Percentiles rank a stretch among this genome's conserved stretches.
Evolutionary conservation across 1,140 invertebrate species (phyloP).

Genomic region (Temnothorax curvispinosus): DNA sequence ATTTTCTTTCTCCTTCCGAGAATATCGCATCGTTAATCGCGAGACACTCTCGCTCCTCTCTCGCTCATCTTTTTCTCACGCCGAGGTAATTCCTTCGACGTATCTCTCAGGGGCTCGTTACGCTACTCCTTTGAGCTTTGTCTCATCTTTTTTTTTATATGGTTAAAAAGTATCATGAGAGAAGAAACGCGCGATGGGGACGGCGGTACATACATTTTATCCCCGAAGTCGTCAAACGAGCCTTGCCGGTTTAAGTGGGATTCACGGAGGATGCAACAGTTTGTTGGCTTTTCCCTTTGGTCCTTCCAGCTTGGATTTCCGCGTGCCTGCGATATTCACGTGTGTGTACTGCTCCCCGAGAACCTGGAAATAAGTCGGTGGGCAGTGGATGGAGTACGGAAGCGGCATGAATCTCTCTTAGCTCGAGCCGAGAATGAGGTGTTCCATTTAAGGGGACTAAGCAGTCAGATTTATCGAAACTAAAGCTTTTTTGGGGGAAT

Average conservation of each 20-base stretch:
- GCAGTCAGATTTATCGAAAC: no score
- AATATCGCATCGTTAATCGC: not conserved
- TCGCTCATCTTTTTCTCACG: not conserved
- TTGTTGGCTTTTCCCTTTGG: conserved; percentile 58
- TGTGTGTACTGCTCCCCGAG: not conserved
- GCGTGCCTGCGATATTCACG: conserved; percentile 23
- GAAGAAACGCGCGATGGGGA: not conserved
- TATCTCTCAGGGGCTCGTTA: not conserved
- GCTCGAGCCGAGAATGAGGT: not conserved
- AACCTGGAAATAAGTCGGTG: not conserved
- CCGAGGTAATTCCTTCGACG: not conserved
- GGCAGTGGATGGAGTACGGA: not conserved
- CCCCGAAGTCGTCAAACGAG: not conserved
- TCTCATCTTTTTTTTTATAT: not conserved
- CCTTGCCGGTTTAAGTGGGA: conserved; percentile 23
- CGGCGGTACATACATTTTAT: not conserved
- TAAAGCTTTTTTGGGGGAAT: no score
- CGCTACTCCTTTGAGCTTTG: not conserved
- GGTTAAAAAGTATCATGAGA: not conserved
- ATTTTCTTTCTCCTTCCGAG: not conserved
- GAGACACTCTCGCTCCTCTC: not conserved
- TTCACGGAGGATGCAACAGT: conserved; percentile 62
- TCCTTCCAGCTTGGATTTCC: conserved; percentile 34
- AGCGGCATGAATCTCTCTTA: conserved; percentile 5
- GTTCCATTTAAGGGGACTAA: not conserved